Conservation (phyloP, 2,888 invertebrate species). For the Pachycephus smyrnensis region DNA sequence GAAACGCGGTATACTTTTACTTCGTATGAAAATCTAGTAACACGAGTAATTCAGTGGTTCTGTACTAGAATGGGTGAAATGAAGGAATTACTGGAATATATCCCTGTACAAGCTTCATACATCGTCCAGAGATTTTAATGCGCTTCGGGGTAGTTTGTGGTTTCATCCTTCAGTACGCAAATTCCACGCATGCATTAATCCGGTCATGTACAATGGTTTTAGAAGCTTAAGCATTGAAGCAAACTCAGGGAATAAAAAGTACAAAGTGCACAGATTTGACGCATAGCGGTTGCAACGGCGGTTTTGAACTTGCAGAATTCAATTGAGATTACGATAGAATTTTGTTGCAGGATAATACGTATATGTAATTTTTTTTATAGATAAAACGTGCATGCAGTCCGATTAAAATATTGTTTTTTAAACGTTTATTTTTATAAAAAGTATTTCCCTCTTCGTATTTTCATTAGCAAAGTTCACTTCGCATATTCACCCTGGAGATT, state of each 20-base stretch:
- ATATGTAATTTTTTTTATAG: not conserved
- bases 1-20: not conserved
- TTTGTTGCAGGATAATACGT: not conserved
- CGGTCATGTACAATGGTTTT: not conserved
- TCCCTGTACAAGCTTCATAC: not conserved
- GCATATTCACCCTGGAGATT: not conserved
- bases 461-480: not conserved
- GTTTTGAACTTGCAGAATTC: not conserved
- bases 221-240: not conserved
- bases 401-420: not conserved
- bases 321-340: not conserved
- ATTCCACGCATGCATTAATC: not conserved
- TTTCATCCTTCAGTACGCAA: constrained; percentile 28
- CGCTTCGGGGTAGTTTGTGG: constrained; percentile 13
- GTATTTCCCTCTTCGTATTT: not conserved
- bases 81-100: not conserved
- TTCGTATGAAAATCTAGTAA: not conserved
- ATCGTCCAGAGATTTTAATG: not conserved
- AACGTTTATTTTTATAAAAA: not conserved
- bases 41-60: not conserved
- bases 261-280: not conserved
- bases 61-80: not conserved
- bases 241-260: not conserved
- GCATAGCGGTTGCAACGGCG: not conserved
- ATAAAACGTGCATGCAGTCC: not conserved